phyloP scores from a whole-genome alignment of 2,888 invertebrate genomes.

The Stenchaetothrips biformis region DNA sequence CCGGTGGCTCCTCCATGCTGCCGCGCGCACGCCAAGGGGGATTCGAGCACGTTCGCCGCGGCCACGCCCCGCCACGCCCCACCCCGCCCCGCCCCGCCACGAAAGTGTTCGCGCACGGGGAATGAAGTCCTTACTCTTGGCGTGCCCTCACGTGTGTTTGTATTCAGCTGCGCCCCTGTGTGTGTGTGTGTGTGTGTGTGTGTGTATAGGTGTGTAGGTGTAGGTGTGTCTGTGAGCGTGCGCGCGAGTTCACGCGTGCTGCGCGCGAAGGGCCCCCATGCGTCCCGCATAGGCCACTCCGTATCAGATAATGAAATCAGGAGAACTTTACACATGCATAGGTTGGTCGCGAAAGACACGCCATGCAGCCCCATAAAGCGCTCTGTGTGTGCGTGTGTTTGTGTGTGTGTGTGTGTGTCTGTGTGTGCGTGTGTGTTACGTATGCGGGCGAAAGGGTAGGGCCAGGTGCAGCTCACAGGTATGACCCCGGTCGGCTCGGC shows the following conservation, averaged over 20 bases:
- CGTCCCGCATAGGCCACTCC: slow-evolving; percentile 5
- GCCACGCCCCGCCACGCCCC: background rate
- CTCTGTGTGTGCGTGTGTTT: background rate
- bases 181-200: background rate
- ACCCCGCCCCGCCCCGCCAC: background rate
- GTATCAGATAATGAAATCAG: slow-evolving; percentile 20
- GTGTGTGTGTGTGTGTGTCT: background rate
- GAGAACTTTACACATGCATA: slow-evolving; percentile 18
- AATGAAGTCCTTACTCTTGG: slow-evolving; percentile 11
- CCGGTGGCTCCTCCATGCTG: background rate
- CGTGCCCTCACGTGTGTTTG: too few relatives aligned
- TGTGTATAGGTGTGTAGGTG: background rate
- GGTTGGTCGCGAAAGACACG: slow-evolving; percentile 24
- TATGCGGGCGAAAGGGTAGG: slow-evolving; percentile 21
- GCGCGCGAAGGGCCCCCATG: too few relatives aligned
- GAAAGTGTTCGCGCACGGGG: background rate
- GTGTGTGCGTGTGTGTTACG: background rate
- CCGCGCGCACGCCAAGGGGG: background rate
- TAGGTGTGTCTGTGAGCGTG: background rate
- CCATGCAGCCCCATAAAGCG: background rate
- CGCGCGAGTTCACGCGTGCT: background rate
- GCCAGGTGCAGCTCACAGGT: background rate
- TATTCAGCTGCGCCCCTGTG: too few relatives aligned
- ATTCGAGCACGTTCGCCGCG: background rate
- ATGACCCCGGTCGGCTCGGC: too few relatives aligned